Evolutionary conservation across 2,113 vertebrate species (phyloP), one percentile per base, ranked within the genome.

Genomic region (Pangasianodon hypophthalmus): DNA sequence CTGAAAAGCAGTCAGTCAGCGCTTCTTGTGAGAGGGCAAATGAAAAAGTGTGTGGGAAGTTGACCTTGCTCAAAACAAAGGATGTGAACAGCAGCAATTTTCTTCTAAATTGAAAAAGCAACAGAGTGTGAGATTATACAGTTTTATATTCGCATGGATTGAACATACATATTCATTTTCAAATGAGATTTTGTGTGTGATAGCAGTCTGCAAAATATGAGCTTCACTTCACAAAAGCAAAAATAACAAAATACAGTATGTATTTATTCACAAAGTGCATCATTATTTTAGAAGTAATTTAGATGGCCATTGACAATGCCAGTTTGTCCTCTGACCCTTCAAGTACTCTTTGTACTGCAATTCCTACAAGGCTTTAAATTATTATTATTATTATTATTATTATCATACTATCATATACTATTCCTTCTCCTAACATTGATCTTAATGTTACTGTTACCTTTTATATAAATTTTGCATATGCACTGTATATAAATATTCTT

Each of bases 1-100:
- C 87, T 56, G 71, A 88, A 67, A 83, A 87, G 67, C 86, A 90
- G 85, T 84, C 86, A 67, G 86, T 71, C 80, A 37, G 80, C 11
- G 80, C 52, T 82, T 82, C 18, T 24, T 54, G 80, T 11, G 16
- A 56, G 37, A 56, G 50, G 80, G 50, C 7, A 37, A 82, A 54
- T 54, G 50, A 54, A 54, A 82, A 54, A 52, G 80, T 14, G 24
- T 46, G 41, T 50, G 46, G 50, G 29, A 32, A 32, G 80, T 37
- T 82, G 50, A 82, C 80, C 80, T 82, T 56, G 50, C 29, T 56
- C 48, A 82, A 56, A 82, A 82, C n/a, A 56, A 82, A 37, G 1
- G 18, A 56, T 54, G 37, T 56, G 80, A 56, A 32, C 14, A 56
- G 50, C 14, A 82, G n/a, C 50, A 82, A 56, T 56, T 82, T 82